phyloP scores from a whole-genome alignment of 2,888 invertebrate species.

The Trachelus troglodyta region DNA sequence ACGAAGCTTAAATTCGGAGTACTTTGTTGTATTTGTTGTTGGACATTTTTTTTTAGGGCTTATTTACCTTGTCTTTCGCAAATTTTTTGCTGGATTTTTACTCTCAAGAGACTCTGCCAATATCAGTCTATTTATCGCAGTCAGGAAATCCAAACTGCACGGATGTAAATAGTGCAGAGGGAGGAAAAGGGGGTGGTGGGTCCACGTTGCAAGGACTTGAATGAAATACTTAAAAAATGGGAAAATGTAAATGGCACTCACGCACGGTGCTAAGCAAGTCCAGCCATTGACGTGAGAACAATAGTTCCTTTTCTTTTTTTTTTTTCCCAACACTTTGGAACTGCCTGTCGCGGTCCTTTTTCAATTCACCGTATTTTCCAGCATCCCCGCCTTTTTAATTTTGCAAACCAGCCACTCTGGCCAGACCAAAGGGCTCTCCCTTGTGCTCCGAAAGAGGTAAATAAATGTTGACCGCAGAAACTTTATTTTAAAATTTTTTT shows the following conservation, averaged over 20 bases:
- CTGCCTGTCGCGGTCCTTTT: neutral
- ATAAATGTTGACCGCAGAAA: neutral
- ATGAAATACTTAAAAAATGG: too few relatives aligned
- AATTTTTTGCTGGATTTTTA: neutral
- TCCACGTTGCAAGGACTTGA: too few relatives aligned
- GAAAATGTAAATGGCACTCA: neutral
- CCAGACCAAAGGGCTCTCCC: neutral
- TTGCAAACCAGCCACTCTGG: neutral
- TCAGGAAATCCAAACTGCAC: neutral
- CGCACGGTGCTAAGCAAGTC: neutral
- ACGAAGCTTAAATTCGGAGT: neutral
- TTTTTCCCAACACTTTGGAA: neutral
- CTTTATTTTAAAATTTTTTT: neutral
- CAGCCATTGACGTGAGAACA: neutral
- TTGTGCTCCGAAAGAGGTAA: neutral
- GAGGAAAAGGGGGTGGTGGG: too few relatives aligned
- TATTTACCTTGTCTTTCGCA: neutral
- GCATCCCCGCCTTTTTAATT: neutral
- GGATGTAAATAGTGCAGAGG: neutral
- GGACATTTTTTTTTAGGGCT: neutral
- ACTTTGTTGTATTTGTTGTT: neutral
- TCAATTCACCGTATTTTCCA: neutral
- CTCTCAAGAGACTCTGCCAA: neutral
- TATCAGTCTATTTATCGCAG: neutral
- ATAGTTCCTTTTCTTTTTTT: neutral